Evolutionary conservation across 2,797 vertebrate species (phyloP).

Genomic region (Enteromius fasciolatus): DNA sequence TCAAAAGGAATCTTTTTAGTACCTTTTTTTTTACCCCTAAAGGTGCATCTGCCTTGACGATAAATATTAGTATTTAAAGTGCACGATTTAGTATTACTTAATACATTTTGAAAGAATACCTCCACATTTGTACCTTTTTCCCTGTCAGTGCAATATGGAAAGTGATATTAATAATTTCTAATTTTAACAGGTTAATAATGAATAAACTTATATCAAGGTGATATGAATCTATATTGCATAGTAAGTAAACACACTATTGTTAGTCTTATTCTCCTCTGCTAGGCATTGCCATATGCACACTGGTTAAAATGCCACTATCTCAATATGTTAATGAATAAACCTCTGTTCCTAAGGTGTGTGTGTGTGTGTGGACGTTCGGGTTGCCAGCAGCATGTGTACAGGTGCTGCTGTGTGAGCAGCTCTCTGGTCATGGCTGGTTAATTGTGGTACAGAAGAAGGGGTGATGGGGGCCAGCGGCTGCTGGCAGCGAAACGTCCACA

Average conservation of each 20-base stretch:
- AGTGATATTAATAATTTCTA: not conserved
- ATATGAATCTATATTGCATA: not conserved
- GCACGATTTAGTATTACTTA: not conserved
- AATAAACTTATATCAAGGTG: not conserved
- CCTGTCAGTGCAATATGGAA: not conserved
- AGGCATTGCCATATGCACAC: slow-evolving; percentile 48
- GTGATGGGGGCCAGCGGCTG: slow-evolving; percentile 31
- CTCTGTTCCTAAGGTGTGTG: slow-evolving; percentile 71
- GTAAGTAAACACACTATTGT: not conserved
- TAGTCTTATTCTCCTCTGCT: slow-evolving; percentile 51
- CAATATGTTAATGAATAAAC: slow-evolving; percentile 73
- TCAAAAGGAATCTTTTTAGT: not conserved
- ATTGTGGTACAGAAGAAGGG: slow-evolving; percentile 51
- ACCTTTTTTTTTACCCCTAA: not conserved
- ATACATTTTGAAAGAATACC: not conserved
- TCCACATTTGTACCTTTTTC: not conserved
- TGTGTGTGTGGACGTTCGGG: slow-evolving; percentile 68
- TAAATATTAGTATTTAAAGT: not conserved
- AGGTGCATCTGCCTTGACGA: not conserved
- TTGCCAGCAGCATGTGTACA: slow-evolving; percentile 64
- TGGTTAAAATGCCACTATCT: slow-evolving; percentile 75
- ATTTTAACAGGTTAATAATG: too few species aligned
- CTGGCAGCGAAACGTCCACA: slow-evolving; percentile 43
- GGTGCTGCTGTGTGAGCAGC: slow-evolving; percentile 68
- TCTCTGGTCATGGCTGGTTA: slow-evolving; percentile 60